Evolutionary conservation across 2,888 invertebrate species (phyloP), one percentile per base, ranked within the genome.

Genomic region (Portevinia maculata): DNA sequence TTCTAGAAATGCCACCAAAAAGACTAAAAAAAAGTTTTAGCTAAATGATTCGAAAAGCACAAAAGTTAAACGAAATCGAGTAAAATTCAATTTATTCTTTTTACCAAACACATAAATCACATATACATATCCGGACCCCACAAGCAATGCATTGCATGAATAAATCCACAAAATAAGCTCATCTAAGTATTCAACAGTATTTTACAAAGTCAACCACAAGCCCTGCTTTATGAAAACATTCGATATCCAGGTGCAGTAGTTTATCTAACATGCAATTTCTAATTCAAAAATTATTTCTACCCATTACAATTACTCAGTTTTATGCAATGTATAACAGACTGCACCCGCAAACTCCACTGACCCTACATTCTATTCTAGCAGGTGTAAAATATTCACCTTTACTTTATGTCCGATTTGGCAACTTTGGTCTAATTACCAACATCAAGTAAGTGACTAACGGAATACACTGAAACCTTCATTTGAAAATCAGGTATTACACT

Each of bases 401-500:
- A 65, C 76, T 81, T 81, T 81, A 76, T 53, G 76, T 65, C 44
- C 65, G 55, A 71, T 76, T 81, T 59, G 76, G 76, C 52, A 76
- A 81, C 70, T 81, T 71, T 65, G 70, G 65, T 76, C 76, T 81
- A 81, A 81, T 81, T 81, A 81, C 81, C 70, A 59, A 37, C 76
- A 81, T 81, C 76, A 76, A 65, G 70, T 60, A 67, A 76, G 64
- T 70, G 55, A 71, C 73, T 74, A 50, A 60, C 53, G 62, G 24
- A 44, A 48, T 24, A 41, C 44, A 13, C 19, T 15, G 34, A 30
- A 28, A 13, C 57, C n/a, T 37, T 53, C 67, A 41, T 37, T 70
- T 24, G 46, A 53, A 48, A 70, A 76, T 81, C 76, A 76, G 32
- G 65, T 64, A 81, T 57, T 76, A 81, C 81, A 60, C 70, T 81